phyloP scores from a whole-genome alignment of 1,140 invertebrate genomes.

The Bactericera cockerelli region DNA sequence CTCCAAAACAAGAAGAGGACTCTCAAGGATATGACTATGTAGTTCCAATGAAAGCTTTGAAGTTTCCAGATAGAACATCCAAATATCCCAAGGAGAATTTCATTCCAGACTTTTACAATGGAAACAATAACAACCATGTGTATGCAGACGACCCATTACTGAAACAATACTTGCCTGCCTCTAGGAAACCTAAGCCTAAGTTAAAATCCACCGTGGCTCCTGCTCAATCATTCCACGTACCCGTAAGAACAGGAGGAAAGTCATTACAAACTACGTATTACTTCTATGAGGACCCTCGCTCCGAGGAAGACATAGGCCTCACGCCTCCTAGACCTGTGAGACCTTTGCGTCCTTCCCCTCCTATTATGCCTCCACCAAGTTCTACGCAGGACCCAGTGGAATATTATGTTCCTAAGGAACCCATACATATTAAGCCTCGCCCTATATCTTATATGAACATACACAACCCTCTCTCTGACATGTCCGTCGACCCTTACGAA shows the following conservation, averaged over 20 bases:
- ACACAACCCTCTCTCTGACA: not conserved
- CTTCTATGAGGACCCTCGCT: conserved; percentile 26
- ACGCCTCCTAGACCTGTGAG: not conserved
- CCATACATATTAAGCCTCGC: not conserved
- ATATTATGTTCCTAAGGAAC: not conserved
- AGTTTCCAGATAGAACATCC: not conserved
- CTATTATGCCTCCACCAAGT: not conserved
- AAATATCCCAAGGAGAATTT: not conserved
- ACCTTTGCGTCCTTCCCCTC: not conserved
- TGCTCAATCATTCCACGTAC: not conserved
- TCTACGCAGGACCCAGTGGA: not conserved
- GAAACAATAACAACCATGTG: conserved; percentile 2
- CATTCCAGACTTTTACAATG: conserved; percentile 5
- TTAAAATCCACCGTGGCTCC: conserved; percentile 7
- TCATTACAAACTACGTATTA: conserved; percentile 22
- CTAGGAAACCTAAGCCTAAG: not conserved
- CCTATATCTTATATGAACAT: not conserved
- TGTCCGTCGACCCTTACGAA: not conserved
- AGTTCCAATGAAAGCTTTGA: conserved; percentile 9
- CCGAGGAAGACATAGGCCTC: not conserved
- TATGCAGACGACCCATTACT: not conserved
- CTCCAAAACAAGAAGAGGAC: not conserved
- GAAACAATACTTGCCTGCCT: not conserved
- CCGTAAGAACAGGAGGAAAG: conserved; percentile 9
- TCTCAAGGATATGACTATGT: conserved; percentile 11